Evolutionary conservation across 2,888 invertebrate species (phyloP).

Genomic region (Eilema caniola): DNA sequence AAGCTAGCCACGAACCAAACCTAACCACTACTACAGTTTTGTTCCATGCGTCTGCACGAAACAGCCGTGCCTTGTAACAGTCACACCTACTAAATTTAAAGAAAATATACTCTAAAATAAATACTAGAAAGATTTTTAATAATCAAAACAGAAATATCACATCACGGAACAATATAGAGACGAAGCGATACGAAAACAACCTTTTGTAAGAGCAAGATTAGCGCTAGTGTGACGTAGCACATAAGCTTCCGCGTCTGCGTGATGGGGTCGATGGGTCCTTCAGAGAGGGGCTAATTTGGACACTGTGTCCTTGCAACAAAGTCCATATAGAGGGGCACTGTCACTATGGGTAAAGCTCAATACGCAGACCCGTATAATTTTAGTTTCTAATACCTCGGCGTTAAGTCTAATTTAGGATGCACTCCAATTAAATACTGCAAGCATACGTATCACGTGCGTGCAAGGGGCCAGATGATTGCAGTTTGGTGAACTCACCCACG

Average conservation of each 20-base stretch:
- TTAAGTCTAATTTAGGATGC: constrained; percentile 39
- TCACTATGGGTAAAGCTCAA: constrained; percentile 67
- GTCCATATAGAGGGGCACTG: constrained; percentile 64
- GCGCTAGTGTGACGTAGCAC: constrained; percentile 80
- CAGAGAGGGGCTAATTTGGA: constrained; percentile 68
- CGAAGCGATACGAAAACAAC: constrained; percentile 60
- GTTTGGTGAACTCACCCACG: constrained; percentile 71
- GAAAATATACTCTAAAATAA: constrained; percentile 41
- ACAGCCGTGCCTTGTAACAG: constrained; percentile 16
- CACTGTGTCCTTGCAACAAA: constrained; percentile 71
- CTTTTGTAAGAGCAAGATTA: constrained; percentile 71
- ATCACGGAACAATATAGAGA: constrained; percentile 40
- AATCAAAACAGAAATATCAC: constrained; percentile 38
- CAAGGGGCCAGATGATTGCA: constrained; percentile 79
- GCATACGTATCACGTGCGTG: constrained; percentile 75
- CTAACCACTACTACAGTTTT: constrained; percentile 37
- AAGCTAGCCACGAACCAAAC: constrained; percentile 74
- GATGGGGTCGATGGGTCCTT: constrained; percentile 65
- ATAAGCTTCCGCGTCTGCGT: constrained; percentile 82
- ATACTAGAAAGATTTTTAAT: constrained; percentile 33
- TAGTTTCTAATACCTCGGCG: constrained; percentile 43
- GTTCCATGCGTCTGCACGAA: constrained; percentile 20
- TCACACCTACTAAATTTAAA: constrained; percentile 18
- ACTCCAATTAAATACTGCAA: constrained; percentile 59
- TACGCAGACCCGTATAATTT: constrained; percentile 42